Evolutionary conservation across 2,113 vertebrate species (phyloP), one percentile per base, ranked within the genome.

Genomic region (Dicrurus megarhynchus): DNA sequence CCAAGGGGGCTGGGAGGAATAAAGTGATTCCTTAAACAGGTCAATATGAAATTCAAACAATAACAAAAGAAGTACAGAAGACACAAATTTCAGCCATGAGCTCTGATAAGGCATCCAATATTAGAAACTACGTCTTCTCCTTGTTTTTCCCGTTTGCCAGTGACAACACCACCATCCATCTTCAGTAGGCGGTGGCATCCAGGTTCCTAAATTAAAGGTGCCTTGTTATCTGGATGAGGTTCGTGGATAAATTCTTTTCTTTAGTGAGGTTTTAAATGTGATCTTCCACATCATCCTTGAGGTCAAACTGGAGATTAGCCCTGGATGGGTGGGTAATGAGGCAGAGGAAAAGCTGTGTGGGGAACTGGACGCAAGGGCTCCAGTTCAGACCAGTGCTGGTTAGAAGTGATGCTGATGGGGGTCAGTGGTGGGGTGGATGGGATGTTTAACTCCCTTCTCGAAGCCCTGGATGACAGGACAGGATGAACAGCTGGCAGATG

Each of bases 391-490:
- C 11, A 30, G 42, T 17, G 24, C 23, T 28, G 9, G 22, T 4
- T 4, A 4, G 37, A 7, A 18, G 49, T 3, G 64, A 1, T 30
- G 10, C 47, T 10, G 11, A 0, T 12, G 10, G 53, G 50, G 37
- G 11, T 0, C 28, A 33, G 18, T 8, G 39, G 28, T 2, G 1
- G 12, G 22, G 20, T 7, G 2, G 4, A 18, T 41, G 69, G 35
- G 56, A 13, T 27, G 22, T 37, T 18, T 11, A 4, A 17, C 19
- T 9, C 11, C 42, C 20, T 26, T 27, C 16, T 21, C 1, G 1
- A 11, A 28, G 26, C 30, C 35, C 49, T 3, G 11, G 64, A 1
- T 5, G 33, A 10, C 0, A 2, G 64, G 12, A 18, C n/a, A 42
- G 24, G 32, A 16, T 19, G 50, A 13, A 6, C 7, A 14, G 23